Conservation (phyloP, 1,140 invertebrate genomes). For the Luehdorfia chinensis region DNA sequence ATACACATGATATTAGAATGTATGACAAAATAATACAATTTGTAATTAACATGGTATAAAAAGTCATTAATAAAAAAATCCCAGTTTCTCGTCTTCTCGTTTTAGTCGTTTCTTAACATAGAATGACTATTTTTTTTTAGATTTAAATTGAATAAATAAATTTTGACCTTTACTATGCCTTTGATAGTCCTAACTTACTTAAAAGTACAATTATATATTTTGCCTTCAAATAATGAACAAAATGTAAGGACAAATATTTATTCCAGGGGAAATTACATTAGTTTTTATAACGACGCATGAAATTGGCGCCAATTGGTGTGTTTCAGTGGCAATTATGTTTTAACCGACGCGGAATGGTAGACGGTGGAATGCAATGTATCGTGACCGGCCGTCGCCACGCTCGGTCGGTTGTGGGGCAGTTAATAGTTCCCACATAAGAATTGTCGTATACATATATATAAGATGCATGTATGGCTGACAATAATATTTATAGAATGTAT, state of each 20-base stretch:
- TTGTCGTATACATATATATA: slow-evolving; percentile 7
- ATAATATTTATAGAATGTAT: too few species aligned
- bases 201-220: too few species aligned
- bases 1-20: too few species aligned
- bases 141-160: too few species aligned
- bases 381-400: slow-evolving; percentile 38
- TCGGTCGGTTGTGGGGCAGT: slow-evolving; percentile 27
- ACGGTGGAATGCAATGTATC: slow-evolving; percentile 33
- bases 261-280: slow-evolving; percentile 8
- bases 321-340: slow-evolving; percentile 30
- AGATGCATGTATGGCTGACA: neutral
- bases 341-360: slow-evolving; percentile 26
- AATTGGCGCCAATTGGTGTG: slow-evolving; percentile 24
- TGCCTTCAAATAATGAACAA: neutral
- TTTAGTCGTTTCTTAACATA: too few species aligned
- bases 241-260: neutral
- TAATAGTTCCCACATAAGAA: slow-evolving; percentile 34
- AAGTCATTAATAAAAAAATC: too few species aligned
- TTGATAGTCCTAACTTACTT: too few species aligned
- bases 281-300: slow-evolving; percentile 16
- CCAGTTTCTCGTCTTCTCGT: too few species aligned
- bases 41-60: too few species aligned
- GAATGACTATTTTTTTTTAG: too few species aligned
- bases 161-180: too few species aligned
- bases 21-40: too few species aligned